phyloP scores from a whole-genome alignment of 2,113 vertebrate species.

The Hirundichthys speculiger region DNA sequence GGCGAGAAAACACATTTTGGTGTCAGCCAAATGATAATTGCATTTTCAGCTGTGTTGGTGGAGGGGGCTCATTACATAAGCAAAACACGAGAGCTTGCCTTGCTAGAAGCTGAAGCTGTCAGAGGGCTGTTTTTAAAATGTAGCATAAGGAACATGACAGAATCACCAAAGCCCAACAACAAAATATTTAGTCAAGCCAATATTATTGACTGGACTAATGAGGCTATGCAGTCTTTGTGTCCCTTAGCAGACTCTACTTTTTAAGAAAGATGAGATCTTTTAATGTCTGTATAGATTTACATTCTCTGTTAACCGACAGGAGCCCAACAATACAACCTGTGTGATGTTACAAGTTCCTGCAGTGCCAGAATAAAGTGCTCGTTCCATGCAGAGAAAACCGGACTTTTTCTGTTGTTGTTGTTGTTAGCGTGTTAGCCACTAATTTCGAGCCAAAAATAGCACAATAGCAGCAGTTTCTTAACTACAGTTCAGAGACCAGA shows the following conservation, averaged over 20 bases:
- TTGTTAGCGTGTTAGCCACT: no score
- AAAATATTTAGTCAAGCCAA: conserved; percentile 25
- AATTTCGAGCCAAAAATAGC: no score
- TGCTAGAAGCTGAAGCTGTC: conserved; percentile 38
- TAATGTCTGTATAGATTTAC: no score
- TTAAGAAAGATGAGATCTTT: no score
- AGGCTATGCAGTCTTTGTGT: background rate
- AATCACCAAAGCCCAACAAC: background rate
- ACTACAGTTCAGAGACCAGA: no score
- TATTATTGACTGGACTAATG: conserved; percentile 6
- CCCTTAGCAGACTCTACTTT: background rate
- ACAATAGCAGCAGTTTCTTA: no score
- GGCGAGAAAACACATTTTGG: conserved; percentile 66
- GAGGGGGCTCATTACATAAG: conserved; percentile 64
- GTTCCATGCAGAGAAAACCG: no score
- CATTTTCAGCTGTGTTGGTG: conserved; percentile 43
- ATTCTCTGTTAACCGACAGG: no score
- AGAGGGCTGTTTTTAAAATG: conserved; percentile 48
- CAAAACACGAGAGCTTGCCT: conserved; percentile 52
- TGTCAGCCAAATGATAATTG: conserved; percentile 71
- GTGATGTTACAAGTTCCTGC: no score
- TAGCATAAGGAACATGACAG: conserved; percentile 37
- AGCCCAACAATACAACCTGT: no score
- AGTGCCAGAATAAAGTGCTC: no score
- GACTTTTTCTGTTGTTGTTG: no score